Percentiles rank a stretch among this genome's conserved stretches.
Conservation (phyloP, 2,888 invertebrate species). For the Epiblema foenella region DNA sequence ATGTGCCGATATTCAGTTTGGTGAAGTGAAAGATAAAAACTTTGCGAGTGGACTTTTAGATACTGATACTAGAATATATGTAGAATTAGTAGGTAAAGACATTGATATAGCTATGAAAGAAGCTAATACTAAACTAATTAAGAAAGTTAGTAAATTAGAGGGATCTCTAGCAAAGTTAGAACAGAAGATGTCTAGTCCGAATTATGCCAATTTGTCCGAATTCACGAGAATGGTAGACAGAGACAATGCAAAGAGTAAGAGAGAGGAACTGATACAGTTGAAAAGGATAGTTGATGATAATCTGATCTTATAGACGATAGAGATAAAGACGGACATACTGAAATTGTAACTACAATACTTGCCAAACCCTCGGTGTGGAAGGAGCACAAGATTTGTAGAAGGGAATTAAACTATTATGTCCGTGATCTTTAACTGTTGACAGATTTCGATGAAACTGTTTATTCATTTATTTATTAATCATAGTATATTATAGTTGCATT, state of each 20-base stretch:
- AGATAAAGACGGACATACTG: neutral
- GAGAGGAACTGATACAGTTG: slow-evolving; percentile 65
- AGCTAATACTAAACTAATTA: slow-evolving; percentile 63
- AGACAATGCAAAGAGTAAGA: slow-evolving; percentile 62
- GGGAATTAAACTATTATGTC: no score
- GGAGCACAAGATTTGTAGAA: no score
- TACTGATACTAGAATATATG: slow-evolving; percentile 62
- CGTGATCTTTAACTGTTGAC: no score
- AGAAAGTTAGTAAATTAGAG: slow-evolving; percentile 65
- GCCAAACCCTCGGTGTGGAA: no score
- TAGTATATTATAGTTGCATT: no score
- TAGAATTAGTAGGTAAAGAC: slow-evolving; percentile 66
- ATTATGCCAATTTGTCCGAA: slow-evolving; percentile 61
- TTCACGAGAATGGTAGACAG: slow-evolving; percentile 59
- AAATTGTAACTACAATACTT: no score
- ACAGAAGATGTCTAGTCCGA: slow-evolving; percentile 57
- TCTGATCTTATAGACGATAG: neutral
- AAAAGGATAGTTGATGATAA: slow-evolving; percentile 62
- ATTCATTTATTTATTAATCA: no score
- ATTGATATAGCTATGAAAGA: slow-evolving; percentile 57
- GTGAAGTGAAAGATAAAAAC: slow-evolving; percentile 52
- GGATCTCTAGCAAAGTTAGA: slow-evolving; percentile 64
- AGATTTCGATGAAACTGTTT: no score
- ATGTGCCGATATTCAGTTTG: slow-evolving; percentile 57
- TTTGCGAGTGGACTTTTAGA: slow-evolving; percentile 62